These are phyloP conservation scores for Ibidorhyncha struthersii DNA, from an alignment of 2,113 vertebrate genomes.

Conservation along the genomic window DNA sequence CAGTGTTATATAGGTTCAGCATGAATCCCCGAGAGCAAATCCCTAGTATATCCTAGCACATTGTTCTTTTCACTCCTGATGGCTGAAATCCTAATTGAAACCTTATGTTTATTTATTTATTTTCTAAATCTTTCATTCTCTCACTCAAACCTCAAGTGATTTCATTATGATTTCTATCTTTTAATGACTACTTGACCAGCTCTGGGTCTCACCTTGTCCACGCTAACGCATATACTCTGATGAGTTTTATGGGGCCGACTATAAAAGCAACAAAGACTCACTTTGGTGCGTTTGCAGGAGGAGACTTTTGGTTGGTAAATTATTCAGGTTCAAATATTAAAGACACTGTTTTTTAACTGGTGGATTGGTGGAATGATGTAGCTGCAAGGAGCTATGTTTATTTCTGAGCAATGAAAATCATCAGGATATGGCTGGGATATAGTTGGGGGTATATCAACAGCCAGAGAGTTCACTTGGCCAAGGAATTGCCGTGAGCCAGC, in stretches of 20 bases:
- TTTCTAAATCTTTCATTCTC: slow-evolving; percentile 27
- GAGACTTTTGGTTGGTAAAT: neutral
- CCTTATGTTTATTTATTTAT: slow-evolving; percentile 36
- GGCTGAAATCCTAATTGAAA: slow-evolving; percentile 50
- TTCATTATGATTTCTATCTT: slow-evolving; percentile 21
- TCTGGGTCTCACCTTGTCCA: neutral
- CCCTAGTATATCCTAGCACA: neutral
- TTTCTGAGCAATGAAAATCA: neutral
- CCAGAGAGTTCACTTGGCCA: neutral
- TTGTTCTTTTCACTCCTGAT: slow-evolving; percentile 20
- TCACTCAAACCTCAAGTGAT: slow-evolving; percentile 25
- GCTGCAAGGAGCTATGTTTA: neutral
- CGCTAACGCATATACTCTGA: neutral
- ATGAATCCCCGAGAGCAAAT: slow-evolving; percentile 22
- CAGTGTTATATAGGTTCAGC: slow-evolving; percentile 19
- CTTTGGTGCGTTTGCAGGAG: neutral
- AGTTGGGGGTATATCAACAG: neutral
- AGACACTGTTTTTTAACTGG: neutral
- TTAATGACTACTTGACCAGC: neutral
- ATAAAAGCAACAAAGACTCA: neutral
- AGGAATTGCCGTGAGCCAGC: neutral
- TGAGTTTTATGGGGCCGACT: neutral
- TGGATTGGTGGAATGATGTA: neutral
- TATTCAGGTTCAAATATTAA: neutral
- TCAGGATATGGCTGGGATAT: neutral